phyloP scores from a whole-genome alignment of 2,113 vertebrate species.

The Caloenas nicobarica region DNA sequence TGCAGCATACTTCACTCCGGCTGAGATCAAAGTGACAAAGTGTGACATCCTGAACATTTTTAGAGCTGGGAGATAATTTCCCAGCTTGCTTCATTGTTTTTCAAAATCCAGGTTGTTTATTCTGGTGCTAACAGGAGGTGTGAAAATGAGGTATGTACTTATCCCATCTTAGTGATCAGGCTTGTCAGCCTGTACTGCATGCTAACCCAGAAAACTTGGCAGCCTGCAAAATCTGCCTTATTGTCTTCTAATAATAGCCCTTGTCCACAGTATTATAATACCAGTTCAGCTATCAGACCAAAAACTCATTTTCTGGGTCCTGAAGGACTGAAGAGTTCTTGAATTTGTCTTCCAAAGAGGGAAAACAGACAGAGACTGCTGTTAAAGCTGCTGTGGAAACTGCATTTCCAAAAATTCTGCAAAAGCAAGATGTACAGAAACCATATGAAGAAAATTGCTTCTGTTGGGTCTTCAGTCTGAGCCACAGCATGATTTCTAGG shows the following conservation, averaged over 20 bases:
- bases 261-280: background rate
- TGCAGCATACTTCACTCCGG: background rate
- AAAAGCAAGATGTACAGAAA: background rate
- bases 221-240: background rate
- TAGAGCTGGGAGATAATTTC: background rate
- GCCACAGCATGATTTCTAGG: background rate
- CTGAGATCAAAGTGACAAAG: background rate
- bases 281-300: background rate
- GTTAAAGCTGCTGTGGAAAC: background rate
- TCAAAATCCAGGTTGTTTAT: conserved; percentile 1
- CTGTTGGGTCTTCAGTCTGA: background rate
- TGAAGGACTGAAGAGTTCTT: background rate
- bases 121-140: background rate
- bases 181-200: background rate
- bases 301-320: background rate
- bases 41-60: background rate
- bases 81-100: background rate
- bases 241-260: background rate
- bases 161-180: background rate
- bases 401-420: background rate
- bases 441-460: background rate
- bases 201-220: background rate
- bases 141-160: background rate
- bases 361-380: background rate
- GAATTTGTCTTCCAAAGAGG: background rate